phyloP scores from a whole-genome alignment of 2,888 invertebrate species.

The Drosophila pseudotalamancana region DNA sequence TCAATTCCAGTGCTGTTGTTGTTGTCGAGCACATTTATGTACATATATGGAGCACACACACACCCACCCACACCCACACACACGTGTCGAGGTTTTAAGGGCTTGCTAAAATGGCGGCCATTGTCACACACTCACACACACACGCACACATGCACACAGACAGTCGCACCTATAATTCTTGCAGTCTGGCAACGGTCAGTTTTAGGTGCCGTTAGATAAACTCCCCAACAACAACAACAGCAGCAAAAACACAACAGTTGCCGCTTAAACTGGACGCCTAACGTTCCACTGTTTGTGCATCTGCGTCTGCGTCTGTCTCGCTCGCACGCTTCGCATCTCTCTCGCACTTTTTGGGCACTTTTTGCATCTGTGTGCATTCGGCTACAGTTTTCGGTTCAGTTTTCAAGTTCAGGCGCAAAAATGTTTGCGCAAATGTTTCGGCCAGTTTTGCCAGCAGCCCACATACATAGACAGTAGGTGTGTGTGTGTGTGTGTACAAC shows the following conservation, averaged over 20 bases:
- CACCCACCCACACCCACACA: conserved; percentile 14
- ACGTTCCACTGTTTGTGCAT: conserved; percentile 28
- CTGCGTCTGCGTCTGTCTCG: not conserved
- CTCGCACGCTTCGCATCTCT: not conserved
- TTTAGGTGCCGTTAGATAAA: conserved; percentile 74
- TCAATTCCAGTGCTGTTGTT: conserved; percentile 2
- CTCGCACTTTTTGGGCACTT: conserved; percentile 9
- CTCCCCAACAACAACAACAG: conserved; percentile 14
- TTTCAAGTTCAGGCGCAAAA: conserved; percentile 77
- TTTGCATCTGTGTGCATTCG: conserved; percentile 34
- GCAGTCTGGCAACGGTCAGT: conserved; percentile 70
- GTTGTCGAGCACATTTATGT: conserved; percentile 28
- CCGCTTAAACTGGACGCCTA: conserved; percentile 18
- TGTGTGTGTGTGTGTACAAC: not conserved
- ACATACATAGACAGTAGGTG: conserved; percentile 25
- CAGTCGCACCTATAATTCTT: conserved; percentile 72
- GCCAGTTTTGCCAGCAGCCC: conserved; percentile 14
- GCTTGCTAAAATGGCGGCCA: conserved; percentile 73
- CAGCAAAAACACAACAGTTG: conserved; percentile 23
- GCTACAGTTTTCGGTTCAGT: conserved; percentile 61
- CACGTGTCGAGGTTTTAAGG: conserved; percentile 33
- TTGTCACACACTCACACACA: conserved; percentile 59
- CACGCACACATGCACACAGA: not conserved
- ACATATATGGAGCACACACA: conserved; percentile 53
- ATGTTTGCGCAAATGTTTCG: conserved; percentile 49